Evolutionary conservation across 1,140 invertebrate species (phyloP).

Genomic region (Neodiprion pinetum): DNA sequence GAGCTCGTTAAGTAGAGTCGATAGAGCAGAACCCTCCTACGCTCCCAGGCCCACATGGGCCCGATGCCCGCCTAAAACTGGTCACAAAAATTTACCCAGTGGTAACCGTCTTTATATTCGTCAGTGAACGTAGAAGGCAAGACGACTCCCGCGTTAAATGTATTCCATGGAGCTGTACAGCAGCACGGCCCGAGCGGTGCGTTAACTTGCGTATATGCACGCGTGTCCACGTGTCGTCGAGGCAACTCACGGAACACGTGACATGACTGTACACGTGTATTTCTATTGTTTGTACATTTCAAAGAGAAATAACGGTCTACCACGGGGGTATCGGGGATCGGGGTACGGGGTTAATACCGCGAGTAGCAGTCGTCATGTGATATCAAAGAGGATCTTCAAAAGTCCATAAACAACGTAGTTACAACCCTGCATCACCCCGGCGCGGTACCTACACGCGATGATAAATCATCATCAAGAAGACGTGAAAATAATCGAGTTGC

Average conservation of each 20-base stretch:
- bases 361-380: not conserved
- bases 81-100: too few species aligned
- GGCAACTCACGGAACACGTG: not conserved
- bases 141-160: slow-evolving; percentile 6
- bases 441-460: not conserved
- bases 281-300: not conserved
- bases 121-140: not conserved
- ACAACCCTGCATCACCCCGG: not conserved
- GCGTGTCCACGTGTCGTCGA: not conserved
- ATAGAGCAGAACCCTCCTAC: too few species aligned
- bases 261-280: not conserved
- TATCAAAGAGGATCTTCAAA: not conserved
- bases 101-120: too few species aligned
- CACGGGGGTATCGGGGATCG: too few species aligned
- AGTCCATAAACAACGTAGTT: not conserved
- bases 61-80: too few species aligned
- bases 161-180: not conserved
- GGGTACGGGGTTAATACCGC: not conserved
- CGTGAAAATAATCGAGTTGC: slow-evolving; percentile 7
- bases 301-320: too few species aligned
- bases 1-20: too few species aligned
- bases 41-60: too few species aligned
- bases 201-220: not conserved
- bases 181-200: not conserved
- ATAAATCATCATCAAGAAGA: slow-evolving; percentile 1